Base-by-base conservation (phyloP, 2,797 vertebrate species). In the Onychomys torridus region DNA sequence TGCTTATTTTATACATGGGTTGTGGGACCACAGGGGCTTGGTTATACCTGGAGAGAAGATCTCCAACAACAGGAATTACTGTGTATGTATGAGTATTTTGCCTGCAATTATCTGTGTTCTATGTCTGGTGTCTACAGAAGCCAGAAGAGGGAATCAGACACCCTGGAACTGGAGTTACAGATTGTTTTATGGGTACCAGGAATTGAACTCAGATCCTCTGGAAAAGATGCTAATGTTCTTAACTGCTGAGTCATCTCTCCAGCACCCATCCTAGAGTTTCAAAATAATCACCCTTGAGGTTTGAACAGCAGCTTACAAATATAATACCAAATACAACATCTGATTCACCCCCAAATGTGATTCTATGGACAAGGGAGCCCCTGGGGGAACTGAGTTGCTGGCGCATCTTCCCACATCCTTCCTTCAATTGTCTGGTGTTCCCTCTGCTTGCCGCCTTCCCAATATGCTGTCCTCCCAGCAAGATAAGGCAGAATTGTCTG, bases 231-330 rank as follows among this genome's bases (percentile, higher is more conserved):
- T 29, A 85, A 4, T 49, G 29, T 67, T 85, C 61, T 49, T 85
- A 67, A n/a, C 10, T 34, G 34, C 11, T 85, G 19, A 49, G 19
- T 9, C 7, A 23, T 67, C 40, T 67, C 32, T 65, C 83, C 32
- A 67, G 29, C 61, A 23, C 11, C 14, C 87, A 49, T 17, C 6
- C 87, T 89, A 67, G 85, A 97, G 88, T 87, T 94, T 87, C 71
- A 77, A 57, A 97, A 82, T 79, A 71, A 84, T 85, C 63, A 79
- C 25, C 43, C 37, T 86, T 82, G 73, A 91, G n/a, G 37, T 59
- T n/a, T 14, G 55, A 94, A 83, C 14, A 84, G 52, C 12, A 63
- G 13, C 29, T 59, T 91, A 25, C 34, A 89, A 46, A 55, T 85
- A n/a, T 67, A 73, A 96, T 4, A 67, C 6, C 67, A 5, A 19